A percentile compares a stretch with the other conserved stretches of the same genome.
phyloP scores from a whole-genome alignment of 2,113 vertebrate genomes.

The Pterocles orientalis region DNA sequence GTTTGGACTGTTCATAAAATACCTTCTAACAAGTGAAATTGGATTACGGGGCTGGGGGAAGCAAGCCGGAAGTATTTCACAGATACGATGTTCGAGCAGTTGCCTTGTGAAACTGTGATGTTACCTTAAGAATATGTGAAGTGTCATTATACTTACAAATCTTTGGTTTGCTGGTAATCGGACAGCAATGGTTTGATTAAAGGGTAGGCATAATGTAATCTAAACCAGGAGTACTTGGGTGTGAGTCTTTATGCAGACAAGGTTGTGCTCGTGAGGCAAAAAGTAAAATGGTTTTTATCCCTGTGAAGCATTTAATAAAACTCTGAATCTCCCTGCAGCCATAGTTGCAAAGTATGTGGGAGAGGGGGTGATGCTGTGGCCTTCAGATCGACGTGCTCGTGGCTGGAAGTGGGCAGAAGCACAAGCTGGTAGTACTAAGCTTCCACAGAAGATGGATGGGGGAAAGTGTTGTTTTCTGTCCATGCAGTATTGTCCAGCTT shows the following conservation, averaged over 20 bases:
- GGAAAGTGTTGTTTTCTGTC: background rate
- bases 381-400: accelerated
- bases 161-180: background rate
- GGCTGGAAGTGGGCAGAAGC: background rate
- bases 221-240: background rate
- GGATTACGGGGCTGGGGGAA: background rate
- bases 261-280: background rate
- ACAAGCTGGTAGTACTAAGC: too few relatives aligned
- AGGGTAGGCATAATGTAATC: background rate
- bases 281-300: background rate
- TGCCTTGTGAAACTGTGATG: background rate
- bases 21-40: background rate
- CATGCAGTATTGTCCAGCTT: accelerated
- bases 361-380: background rate
- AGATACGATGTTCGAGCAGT: background rate
- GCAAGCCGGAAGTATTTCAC: background rate
- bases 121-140: background rate
- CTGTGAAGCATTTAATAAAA: background rate
- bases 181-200: background rate
- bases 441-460: background rate
- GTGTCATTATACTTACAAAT: background rate
- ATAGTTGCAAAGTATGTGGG: background rate
- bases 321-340: background rate
- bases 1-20: background rate
- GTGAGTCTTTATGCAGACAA: background rate